A percentile compares a stretch with the other conserved stretches of the same genome.
Evolutionary conservation across 2,113 vertebrate genomes (phyloP).

Genomic region (Melierax canorus): DNA sequence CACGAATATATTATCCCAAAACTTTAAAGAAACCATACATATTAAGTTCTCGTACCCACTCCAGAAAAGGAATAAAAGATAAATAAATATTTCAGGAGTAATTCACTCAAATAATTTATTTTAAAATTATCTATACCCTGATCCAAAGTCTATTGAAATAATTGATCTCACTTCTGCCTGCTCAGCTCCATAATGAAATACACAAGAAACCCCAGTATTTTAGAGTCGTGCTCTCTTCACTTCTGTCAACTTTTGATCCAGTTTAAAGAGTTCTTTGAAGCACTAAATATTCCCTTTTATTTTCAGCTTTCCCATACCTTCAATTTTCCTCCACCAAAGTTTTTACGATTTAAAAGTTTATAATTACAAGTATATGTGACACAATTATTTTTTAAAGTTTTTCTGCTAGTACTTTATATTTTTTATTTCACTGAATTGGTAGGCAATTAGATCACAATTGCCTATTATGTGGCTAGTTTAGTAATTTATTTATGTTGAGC

Average conservation of each 20-base stretch:
- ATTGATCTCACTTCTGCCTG: background rate
- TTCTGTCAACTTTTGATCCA: background rate
- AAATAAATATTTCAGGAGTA: constrained; percentile 36
- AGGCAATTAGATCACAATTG: background rate
- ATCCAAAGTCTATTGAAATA: background rate
- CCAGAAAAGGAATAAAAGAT: background rate
- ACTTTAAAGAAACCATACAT: background rate
- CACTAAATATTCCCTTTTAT: background rate
- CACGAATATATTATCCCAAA: background rate
- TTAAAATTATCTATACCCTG: background rate
- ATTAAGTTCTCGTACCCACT: background rate
- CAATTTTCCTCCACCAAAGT: background rate
- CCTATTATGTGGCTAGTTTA: background rate
- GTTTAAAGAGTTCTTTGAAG: background rate
- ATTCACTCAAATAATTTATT: constrained; percentile 14
- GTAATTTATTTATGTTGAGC: background rate
- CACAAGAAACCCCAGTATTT: background rate
- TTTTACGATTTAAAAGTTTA: background rate
- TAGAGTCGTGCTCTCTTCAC: background rate
- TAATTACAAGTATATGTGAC: background rate
- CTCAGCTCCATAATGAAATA: background rate
- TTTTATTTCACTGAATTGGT: background rate
- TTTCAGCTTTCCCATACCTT: background rate
- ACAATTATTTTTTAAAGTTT: background rate
- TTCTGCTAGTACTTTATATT: background rate